Base-by-base conservation (phyloP, 2,888 invertebrate species). In the Hetaerina titia region DNA sequence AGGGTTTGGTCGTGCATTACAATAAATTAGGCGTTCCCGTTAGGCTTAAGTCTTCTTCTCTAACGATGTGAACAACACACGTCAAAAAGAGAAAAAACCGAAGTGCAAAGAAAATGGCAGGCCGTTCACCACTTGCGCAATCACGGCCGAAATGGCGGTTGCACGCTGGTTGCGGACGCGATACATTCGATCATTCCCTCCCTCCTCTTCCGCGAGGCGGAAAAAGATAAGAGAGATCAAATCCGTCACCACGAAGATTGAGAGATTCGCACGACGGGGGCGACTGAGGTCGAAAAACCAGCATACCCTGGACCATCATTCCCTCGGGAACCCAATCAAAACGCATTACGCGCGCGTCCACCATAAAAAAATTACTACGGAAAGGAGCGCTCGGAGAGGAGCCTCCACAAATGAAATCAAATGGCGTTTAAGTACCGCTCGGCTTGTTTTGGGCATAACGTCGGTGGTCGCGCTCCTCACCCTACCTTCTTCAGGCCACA, bases 361-460 rank as follows among this genome's bases (percentile, higher is more conserved):
- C 25, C 81, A 81, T 31, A 81, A 81, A 81, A 45, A 45, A 45
- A 45, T n/a, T 45, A 45, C 45, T 45, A 45, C 45, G 45, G 31
- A 5, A 31, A 22, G 13, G 25, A 31, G 81, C 0, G 81, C 15
- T 2, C 13, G n/a, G 19, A 81, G 81, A 74, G 7, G 81, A 25
- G 13, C 4, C n/a, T 22, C 81, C 81, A 15, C 31, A 81, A 31
- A 81, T 81, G 81, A 81, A 81, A 81, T 81, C 25, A 81, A 81
- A 81, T 31, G 81, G 15, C 31, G 81, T 11, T 81, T 31, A n/a
- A 81, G 81, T 31, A 31, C 25, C 81, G 81, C 81, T 31, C 81
- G 11, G 81, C 81, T 81, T 31, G 81, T 81, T 81, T 81, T 81
- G 81, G 81, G 81, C 81, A 81, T 81, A 81, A 31, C 81, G 81